Base-by-base conservation (phyloP, 2,888 invertebrate species). In the Trilocha varians region DNA sequence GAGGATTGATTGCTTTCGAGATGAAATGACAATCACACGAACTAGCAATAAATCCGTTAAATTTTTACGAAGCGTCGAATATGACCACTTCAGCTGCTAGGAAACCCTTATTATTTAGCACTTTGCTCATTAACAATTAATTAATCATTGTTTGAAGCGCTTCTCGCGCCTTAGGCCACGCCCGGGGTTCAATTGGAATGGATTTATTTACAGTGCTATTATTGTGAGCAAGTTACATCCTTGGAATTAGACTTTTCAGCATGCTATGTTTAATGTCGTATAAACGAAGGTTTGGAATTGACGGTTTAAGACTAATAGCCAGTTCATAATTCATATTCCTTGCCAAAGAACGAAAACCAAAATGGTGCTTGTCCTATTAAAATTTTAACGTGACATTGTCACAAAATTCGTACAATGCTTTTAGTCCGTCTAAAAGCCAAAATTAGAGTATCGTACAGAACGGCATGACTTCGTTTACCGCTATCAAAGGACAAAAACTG, bases 91-190 rank as follows among this genome's bases (percentile, higher is more conserved):
- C n/a, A n/a, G n/a, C n/a, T n/a, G n/a, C n/a, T n/a, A n/a, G n/a
- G n/a, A n/a, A 25, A 25, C 25, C 11, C 11, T 9, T 25, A 57
- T 48, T 59, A 60, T 62, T 72, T 71, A 70, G 65, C 70, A 63
- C 65, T 62, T 56, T 45, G 48, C 67, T 74, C 70, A 78, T 76
- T 77, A 79, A 75, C 70, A 70, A 74, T 73, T 72, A 73, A 78
- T 79, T 75, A 78, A 76, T 74, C 65, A 71, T 50, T 36, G 53
- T 52, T 45, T 56, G 56, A 46, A 39, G 45, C 52, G 50, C 65
- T 69, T 53, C 40, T 40, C 44, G 40, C 48, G 65, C 66, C 59
- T 44, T 43, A 44, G 49, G 25, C 25, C 25, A 25, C 25, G 25
- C 42, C 34, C 34, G 39, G 16, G n/a, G 16, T 16, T 16, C 9